phyloP scores from a whole-genome alignment of 2,888 invertebrate genomes.

The Geophilus truncorum region DNA sequence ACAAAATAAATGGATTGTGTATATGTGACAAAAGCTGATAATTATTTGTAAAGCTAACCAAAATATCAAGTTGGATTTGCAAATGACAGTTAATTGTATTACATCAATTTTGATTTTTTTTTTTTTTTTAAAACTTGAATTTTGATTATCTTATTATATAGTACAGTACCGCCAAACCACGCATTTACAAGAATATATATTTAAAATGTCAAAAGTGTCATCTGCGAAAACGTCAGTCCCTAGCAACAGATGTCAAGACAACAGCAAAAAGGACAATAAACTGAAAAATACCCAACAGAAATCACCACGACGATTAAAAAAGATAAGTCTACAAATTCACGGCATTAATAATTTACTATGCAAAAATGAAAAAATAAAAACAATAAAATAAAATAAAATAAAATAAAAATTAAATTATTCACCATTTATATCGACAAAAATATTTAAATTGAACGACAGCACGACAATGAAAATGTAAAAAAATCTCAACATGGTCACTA shows the following conservation, averaged over 20 bases:
- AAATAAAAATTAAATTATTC: background rate
- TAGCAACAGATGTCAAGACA: conserved; percentile 16
- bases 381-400: background rate
- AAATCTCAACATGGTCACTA: background rate
- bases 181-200: background rate
- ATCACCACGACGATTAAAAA: conserved; percentile 18
- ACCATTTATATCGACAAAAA: background rate
- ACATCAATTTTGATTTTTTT: background rate
- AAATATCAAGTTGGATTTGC: background rate
- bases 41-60: background rate
- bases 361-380: background rate
- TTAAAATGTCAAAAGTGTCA: background rate
- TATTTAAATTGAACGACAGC: conserved; percentile 28
- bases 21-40: background rate
- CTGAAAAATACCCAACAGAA: conserved; percentile 2
- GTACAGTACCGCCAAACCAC: background rate
- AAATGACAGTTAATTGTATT: too few relatives aligned
- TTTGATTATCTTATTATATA: background rate
- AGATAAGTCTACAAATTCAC: background rate
- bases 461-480: conserved; percentile 22
- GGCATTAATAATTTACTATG: background rate
- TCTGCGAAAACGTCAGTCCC: background rate
- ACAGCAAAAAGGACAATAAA: conserved; percentile 11
- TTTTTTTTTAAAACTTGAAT: background rate
- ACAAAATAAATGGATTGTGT: conserved; percentile 12